Base-by-base conservation (phyloP, 2,797 vertebrate genomes). In the Loriculus beryllinus region DNA sequence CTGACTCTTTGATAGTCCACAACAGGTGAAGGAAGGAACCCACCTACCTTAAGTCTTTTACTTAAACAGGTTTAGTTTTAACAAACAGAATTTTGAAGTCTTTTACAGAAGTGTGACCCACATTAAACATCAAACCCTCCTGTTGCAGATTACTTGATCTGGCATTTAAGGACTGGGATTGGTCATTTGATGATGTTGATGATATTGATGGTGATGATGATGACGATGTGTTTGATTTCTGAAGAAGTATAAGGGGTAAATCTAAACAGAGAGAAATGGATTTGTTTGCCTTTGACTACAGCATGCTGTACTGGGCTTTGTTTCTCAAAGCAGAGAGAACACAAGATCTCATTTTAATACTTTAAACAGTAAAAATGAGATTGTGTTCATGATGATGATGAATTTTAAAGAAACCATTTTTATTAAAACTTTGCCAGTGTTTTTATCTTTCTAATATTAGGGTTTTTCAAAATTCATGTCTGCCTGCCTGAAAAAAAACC, bases 151-250 rank as follows among this genome's bases (percentile, higher is more conserved):
- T 98, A 97, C 98, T 99, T 98, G 99, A 99, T 98, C 97, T 98
- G 95, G 98, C 98, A 97, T 98, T 99, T 97, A 99, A 99, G 97
- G 99, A 99, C 98, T 99, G 98, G 99, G 98, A 98, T 98, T 99
- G 99, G 99, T 98, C 98, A 45, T 97, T 99, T 98, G 99, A 99
- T 98, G 99, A 99, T 98, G 97, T 98, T 96, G 98, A 99, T 97
- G 99, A 99, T 97, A 98, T 98, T 98, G 98, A 99, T 98, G 98
- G 98, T 97, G 98, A 98, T 97, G 98, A 98, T 97, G 99, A 99
- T 97, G 98, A 98, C 97, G 98, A 98, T 98, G 98, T 98, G 95
- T 99, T 99, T 99, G 98, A 98, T 99, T 99, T 99, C 98, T 99
- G 98, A 99, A 98, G 97, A 98, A 98, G 94, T 97, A 96, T 95